Evolutionary conservation across 2,888 invertebrate species (phyloP).

Genomic region (Dryomyza anilis): DNA sequence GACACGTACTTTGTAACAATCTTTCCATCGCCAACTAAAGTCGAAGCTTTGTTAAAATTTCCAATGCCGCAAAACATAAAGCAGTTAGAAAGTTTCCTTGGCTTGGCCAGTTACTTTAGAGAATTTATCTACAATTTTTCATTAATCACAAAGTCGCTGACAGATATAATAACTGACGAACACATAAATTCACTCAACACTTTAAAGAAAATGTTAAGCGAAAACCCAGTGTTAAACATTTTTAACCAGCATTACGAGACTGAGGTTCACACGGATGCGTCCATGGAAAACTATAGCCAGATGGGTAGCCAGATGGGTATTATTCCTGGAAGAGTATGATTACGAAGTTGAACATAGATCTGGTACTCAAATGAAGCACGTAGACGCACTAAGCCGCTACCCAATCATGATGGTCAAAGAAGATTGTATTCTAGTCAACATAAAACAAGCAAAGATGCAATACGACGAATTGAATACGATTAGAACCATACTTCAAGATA

Average conservation of each 20-base stretch:
- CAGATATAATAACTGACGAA: constrained; percentile 11
- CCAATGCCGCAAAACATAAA: constrained; percentile 7
- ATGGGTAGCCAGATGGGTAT: constrained; percentile 37
- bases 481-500: constrained; percentile 18
- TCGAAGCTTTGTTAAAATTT: constrained; percentile 23
- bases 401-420: constrained; percentile 26
- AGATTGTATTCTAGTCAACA: not conserved
- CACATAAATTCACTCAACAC: constrained; percentile 5
- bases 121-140: constrained; percentile 28
- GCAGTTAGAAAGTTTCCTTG: constrained; percentile 25
- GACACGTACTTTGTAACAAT: not conserved
- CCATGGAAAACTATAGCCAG: constrained; percentile 23
- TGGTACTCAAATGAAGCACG: constrained; percentile 29
- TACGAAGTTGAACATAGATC: constrained; percentile 37
- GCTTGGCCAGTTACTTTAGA: constrained; percentile 26
- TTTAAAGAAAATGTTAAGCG: constrained; percentile 41
- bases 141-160: constrained; percentile 25
- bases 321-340: constrained; percentile 36
- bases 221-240: constrained; percentile 33
- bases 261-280: constrained; percentile 24
- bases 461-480: constrained; percentile 33
- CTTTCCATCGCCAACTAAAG: constrained; percentile 8
- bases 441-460: constrained; percentile 23
- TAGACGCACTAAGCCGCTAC: constrained; percentile 34
- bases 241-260: constrained; percentile 22